Evolutionary conservation across 2,888 invertebrate genomes (phyloP), one percentile per base, ranked within the genome.

Genomic region (Pecten maximus): DNA sequence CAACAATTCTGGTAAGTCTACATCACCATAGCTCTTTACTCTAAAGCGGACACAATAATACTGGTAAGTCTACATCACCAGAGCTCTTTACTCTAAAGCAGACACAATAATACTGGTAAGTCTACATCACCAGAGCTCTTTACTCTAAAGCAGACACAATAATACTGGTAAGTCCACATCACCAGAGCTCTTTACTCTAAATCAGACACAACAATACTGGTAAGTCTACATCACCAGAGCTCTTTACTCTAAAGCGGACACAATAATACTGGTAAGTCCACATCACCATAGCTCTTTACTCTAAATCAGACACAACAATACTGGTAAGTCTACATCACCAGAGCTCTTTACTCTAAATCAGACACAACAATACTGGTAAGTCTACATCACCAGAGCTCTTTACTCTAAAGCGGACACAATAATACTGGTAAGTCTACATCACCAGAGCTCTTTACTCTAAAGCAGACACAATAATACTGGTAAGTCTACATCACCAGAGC

Each of bases 291-390:
- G n/a, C 98, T 16, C 97, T 98, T 89, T 98, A 98, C 97, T 98
- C 98, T 3, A 97, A 97, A n/a, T n/a, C n/a, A n/a, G n/a, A n/a
- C n/a, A n/a, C n/a, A n/a, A n/a, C n/a, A n/a, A n/a, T n/a, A n/a
- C n/a, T n/a, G n/a, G n/a, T n/a, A n/a, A n/a, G n/a, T n/a, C n/a
- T n/a, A n/a, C n/a, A n/a, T n/a, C n/a, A n/a, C n/a, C n/a, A n/a
- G n/a, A n/a, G n/a, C 98, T 16, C 97, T 98, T 89, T 98, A 98
- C 97, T 98, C 98, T 3, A 97, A 97, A n/a, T n/a, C n/a, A n/a
- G n/a, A n/a, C n/a, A n/a, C n/a, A n/a, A n/a, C n/a, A n/a, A n/a
- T n/a, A n/a, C n/a, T n/a, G n/a, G n/a, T 2, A 48, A 48, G 48
- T 48, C 48, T 16, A 48, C 91, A 97, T 98, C 89, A 98, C 98